phyloP scores from a whole-genome alignment of 1,140 invertebrate species.

The Akabosia matsudoensis region DNA sequence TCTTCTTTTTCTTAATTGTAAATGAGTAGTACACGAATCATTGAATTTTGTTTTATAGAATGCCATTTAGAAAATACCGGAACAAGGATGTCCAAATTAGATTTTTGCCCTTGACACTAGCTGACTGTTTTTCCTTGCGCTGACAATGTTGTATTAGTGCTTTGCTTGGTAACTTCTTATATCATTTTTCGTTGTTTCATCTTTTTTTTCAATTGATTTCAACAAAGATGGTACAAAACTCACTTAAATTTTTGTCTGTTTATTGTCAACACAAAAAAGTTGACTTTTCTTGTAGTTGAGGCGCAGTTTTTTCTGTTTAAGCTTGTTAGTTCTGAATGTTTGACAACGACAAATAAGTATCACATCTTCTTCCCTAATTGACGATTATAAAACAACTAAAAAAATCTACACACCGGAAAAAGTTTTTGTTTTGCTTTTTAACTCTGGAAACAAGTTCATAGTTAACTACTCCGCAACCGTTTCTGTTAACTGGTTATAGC shows the following conservation, averaged over 20 bases:
- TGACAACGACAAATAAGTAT: constrained; percentile 16
- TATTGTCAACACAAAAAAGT: background rate
- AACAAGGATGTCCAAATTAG: no score
- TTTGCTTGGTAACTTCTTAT: constrained; percentile 11
- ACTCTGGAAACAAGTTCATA: no score
- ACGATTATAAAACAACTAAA: no score
- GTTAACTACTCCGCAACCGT: background rate
- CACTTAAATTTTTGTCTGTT: background rate
- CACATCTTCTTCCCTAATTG: constrained; percentile 10
- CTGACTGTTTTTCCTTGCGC: background rate
- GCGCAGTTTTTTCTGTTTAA: constrained; percentile 8
- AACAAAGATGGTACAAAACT: background rate
- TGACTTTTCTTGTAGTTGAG: background rate
- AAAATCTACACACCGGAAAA: background rate
- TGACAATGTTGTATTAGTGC: background rate
- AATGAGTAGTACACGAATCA: no score
- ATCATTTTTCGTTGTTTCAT: constrained; percentile 10
- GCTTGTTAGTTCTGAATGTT: background rate
- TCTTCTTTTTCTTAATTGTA: background rate
- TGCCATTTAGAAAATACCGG: no score
- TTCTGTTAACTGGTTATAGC: background rate
- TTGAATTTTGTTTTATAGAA: background rate
- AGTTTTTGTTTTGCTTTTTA: no score
- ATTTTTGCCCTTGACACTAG: background rate
- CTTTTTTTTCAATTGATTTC: background rate